phyloP scores from a whole-genome alignment of 1,140 invertebrate genomes.

The Megalopta genalis region DNA sequence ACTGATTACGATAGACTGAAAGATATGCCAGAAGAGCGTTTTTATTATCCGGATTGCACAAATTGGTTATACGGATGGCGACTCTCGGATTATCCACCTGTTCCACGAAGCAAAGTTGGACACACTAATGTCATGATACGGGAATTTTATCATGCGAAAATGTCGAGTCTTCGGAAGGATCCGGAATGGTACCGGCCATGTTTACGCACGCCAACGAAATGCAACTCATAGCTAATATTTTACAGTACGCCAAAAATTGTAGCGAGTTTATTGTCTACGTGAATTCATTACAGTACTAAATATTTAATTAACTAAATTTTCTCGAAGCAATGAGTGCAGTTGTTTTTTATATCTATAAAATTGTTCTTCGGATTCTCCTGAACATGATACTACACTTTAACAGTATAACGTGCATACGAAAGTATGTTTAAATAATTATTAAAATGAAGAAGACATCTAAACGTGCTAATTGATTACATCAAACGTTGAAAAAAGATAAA shows the following conservation, averaged over 20 bases:
- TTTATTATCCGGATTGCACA: conserved; percentile 69
- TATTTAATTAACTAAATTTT: neutral
- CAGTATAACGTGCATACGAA: too few species aligned
- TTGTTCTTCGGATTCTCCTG: too few species aligned
- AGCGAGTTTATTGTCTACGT: too few species aligned
- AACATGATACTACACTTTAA: too few species aligned
- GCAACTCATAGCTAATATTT: conserved; percentile 45
- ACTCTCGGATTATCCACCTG: conserved; percentile 62
- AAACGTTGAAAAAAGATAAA: too few species aligned
- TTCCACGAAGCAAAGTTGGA: conserved; percentile 49
- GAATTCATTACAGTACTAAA: neutral
- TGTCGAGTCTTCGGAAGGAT: conserved; percentile 63
- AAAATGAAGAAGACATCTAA: too few species aligned
- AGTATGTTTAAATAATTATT: too few species aligned
- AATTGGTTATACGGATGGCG: conserved; percentile 74
- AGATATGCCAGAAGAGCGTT: conserved; percentile 68
- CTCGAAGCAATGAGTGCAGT: too few species aligned
- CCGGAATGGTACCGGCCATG: conserved; percentile 62
- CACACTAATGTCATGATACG: conserved; percentile 54
- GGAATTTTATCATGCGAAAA: conserved; percentile 64
- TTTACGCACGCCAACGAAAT: conserved; percentile 61
- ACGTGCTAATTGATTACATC: too few species aligned
- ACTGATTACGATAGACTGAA: conserved; percentile 62
- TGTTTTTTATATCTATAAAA: too few species aligned
- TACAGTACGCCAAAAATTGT: neutral